Conservation (phyloP, 2,888 invertebrate species). For the Lepidochitona cinerea region DNA sequence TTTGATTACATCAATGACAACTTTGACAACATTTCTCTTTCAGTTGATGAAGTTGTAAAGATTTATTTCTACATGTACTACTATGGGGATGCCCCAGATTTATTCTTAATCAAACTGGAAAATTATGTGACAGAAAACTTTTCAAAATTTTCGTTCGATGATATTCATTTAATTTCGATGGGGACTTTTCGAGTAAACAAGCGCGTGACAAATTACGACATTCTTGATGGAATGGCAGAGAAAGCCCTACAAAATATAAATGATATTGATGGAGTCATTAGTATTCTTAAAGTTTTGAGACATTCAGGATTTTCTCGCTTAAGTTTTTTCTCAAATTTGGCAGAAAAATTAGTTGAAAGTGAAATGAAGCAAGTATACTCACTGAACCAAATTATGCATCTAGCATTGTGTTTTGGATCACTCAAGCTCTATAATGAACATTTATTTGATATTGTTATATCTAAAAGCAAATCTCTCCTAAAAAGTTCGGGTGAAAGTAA, state of each 20-base stretch:
- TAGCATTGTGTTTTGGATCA: slow-evolving; percentile 20
- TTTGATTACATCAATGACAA: neutral
- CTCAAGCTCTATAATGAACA: slow-evolving; percentile 10
- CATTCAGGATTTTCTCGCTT: slow-evolving; percentile 21
- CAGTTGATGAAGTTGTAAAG: neutral
- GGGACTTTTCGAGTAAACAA: slow-evolving; percentile 25
- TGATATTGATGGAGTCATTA: slow-evolving; percentile 2
- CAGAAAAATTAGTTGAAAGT: neutral
- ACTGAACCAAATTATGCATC: slow-evolving; percentile 26
- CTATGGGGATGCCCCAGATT: slow-evolving; percentile 20
- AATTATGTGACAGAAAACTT: slow-evolving; percentile 9
- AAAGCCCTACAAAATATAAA: slow-evolving; percentile 10
- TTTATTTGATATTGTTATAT: slow-evolving; percentile 13
- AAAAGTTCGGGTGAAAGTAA: neutral
- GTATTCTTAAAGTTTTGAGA: slow-evolving; percentile 20
- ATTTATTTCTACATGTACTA: slow-evolving; percentile 22
- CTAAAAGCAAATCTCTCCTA: neutral
- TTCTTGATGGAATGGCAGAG: slow-evolving; percentile 18
- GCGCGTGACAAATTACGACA: slow-evolving; percentile 14
- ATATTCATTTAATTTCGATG: slow-evolving; percentile 14
- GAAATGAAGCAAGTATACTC: neutral
- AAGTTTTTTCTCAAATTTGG: slow-evolving; percentile 19
- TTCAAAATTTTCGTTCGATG: slow-evolving; percentile 14
- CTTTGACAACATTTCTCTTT: neutral
- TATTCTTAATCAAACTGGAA: slow-evolving; percentile 19